Conservation (phyloP, 2,888 invertebrate species). For the Spicauda simplicius region DNA sequence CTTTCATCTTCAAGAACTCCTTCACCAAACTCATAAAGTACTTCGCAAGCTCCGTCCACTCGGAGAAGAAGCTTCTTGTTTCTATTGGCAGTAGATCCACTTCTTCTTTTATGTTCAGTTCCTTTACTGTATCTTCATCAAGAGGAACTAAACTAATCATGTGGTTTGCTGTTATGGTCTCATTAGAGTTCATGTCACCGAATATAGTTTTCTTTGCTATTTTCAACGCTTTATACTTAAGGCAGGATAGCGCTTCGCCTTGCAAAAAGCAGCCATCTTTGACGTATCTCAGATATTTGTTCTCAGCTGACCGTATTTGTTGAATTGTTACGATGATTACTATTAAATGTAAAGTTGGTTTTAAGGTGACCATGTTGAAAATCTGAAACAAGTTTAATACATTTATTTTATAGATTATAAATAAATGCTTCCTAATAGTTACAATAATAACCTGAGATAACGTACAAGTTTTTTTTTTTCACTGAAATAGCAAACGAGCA, state of each 20-base stretch:
- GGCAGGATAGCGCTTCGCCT: slow-evolving; percentile 73
- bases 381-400: slow-evolving; percentile 35
- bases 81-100: slow-evolving; percentile 52
- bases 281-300: slow-evolving; percentile 72
- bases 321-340: slow-evolving; percentile 39
- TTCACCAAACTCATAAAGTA: slow-evolving; percentile 72
- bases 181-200: slow-evolving; percentile 63
- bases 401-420: neutral
- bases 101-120: slow-evolving; percentile 55
- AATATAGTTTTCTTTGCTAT: slow-evolving; percentile 72
- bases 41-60: slow-evolving; percentile 76
- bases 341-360: slow-evolving; percentile 30
- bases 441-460: neutral
- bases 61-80: slow-evolving; percentile 69
- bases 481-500: too few species aligned
- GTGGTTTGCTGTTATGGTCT: slow-evolving; percentile 67
- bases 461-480: too few species aligned
- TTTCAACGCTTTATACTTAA: slow-evolving; percentile 77
- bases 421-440: neutral
- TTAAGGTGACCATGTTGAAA: slow-evolving; percentile 32
- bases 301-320: slow-evolving; percentile 52
- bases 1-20: slow-evolving; percentile 74
- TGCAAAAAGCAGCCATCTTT: slow-evolving; percentile 73
- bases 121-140: slow-evolving; percentile 63
- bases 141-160: slow-evolving; percentile 72